phyloP scores from a whole-genome alignment of 2,888 invertebrate genomes.

The Linyphia triangularis region DNA sequence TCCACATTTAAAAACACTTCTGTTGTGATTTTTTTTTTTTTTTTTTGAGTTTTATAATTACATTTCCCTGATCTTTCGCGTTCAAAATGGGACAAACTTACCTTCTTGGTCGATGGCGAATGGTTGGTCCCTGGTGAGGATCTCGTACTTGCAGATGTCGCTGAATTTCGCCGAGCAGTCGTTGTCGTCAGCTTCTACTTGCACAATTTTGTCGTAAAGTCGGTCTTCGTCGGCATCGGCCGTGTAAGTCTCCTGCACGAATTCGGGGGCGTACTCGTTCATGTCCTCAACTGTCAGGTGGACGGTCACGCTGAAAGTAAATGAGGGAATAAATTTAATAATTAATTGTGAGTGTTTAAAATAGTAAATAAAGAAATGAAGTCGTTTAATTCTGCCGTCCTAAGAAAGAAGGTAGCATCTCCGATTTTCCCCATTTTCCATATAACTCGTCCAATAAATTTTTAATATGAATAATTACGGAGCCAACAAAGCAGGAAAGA shows the following conservation, averaged over 20 bases:
- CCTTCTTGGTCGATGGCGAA: conserved; percentile 96
- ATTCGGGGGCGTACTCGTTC: conserved; percentile 77
- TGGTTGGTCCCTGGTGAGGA: conserved; percentile 92
- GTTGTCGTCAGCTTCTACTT: conserved; percentile 93
- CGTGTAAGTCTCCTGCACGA: conserved; percentile 76
- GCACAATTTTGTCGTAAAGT: conserved; percentile 92
- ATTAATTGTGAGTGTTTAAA: too few relatives aligned
- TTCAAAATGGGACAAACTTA: conserved; percentile 78
- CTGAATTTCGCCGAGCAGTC: conserved; percentile 97
- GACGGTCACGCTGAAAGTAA: conserved; percentile 73
- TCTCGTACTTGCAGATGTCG: conserved; percentile 98
- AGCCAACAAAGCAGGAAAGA: too few relatives aligned
- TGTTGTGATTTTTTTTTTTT: too few relatives aligned
- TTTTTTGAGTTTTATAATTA: too few relatives aligned
- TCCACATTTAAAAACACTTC: too few relatives aligned
- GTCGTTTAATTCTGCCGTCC: too few relatives aligned
- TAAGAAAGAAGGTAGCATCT: too few relatives aligned
- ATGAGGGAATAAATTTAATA: conserved; percentile 4
- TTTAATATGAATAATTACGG: too few relatives aligned
- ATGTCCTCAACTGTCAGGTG: conserved; percentile 77
- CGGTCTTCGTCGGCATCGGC: conserved; percentile 80
- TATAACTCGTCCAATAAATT: too few relatives aligned
- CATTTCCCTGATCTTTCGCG: too few relatives aligned
- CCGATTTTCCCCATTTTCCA: too few relatives aligned
- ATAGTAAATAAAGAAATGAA: too few relatives aligned